phyloP scores from a whole-genome alignment of 2,797 vertebrate genomes.

The Chlorospingus flavigularis region DNA sequence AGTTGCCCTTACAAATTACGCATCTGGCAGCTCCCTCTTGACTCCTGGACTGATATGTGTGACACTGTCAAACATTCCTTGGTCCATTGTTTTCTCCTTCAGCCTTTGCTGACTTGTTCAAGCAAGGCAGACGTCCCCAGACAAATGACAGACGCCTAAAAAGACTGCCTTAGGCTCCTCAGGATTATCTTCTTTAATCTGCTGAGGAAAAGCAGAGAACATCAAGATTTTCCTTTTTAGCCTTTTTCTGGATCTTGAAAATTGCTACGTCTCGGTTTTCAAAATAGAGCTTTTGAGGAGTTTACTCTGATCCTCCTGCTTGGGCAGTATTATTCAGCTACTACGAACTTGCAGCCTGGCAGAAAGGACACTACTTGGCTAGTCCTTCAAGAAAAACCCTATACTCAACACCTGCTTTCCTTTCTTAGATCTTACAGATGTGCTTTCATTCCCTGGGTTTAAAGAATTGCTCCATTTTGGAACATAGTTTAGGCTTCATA shows the following conservation, averaged over 20 bases:
- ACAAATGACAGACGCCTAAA: not conserved
- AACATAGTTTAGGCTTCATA: not conserved
- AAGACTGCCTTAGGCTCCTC: not conserved
- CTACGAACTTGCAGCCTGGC: not conserved
- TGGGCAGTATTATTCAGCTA: not conserved
- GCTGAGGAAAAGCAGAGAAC: not conserved
- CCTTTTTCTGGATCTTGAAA: not conserved
- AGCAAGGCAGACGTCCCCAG: not conserved
- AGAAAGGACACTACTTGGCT: not conserved
- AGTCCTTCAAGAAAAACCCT: not conserved
- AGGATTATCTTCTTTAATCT: not conserved
- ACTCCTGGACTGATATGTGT: not conserved
- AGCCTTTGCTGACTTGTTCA: not conserved
- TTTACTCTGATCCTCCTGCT: not conserved
- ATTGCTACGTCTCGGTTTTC: not conserved
- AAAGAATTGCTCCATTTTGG: not conserved
- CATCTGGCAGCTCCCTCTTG: not conserved
- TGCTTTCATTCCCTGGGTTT: not conserved
- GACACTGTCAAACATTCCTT: not conserved
- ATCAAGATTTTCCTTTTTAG: not conserved
- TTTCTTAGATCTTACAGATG: not conserved
- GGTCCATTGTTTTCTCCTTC: not conserved
- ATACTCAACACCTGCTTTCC: not conserved
- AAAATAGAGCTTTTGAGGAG: not conserved
- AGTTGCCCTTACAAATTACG: not conserved